Evolutionary conservation across 2,797 vertebrate genomes (phyloP).

Genomic region (Trachops cirrhosus): DNA sequence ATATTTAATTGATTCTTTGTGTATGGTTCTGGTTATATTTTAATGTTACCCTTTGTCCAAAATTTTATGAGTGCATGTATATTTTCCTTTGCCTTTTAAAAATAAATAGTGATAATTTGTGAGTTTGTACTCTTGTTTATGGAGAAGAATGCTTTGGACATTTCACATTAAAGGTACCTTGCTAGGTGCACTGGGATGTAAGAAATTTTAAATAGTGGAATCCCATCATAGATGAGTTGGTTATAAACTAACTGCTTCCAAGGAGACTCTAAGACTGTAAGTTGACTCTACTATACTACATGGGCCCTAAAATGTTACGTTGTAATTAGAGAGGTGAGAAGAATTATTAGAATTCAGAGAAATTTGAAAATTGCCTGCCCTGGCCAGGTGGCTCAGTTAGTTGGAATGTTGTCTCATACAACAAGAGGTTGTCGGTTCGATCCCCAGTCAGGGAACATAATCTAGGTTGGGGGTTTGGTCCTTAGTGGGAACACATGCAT

Average conservation of each 20-base stretch:
- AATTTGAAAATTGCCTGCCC: neutral
- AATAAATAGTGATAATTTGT: neutral
- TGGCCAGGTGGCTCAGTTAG: too few relatives aligned
- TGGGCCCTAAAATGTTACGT: neutral
- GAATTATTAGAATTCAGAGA: neutral
- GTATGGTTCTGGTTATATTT: neutral
- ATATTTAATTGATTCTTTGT: neutral
- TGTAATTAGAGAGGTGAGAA: neutral
- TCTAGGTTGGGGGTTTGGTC: too few relatives aligned
- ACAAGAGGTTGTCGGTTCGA: too few relatives aligned
- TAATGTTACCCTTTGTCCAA: neutral
- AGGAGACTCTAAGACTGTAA: too few relatives aligned
- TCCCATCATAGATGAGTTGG: neutral
- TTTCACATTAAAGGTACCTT: neutral
- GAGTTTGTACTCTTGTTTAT: neutral
- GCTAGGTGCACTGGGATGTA: neutral
- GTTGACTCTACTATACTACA: neutral
- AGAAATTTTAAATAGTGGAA: neutral
- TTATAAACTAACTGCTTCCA: neutral
- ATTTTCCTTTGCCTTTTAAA: neutral
- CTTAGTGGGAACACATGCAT: too few relatives aligned
- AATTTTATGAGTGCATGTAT: neutral
- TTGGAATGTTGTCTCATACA: too few relatives aligned
- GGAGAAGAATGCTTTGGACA: neutral
- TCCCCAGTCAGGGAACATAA: too few relatives aligned